These are phyloP conservation scores for Pherbina coryleti DNA, from an alignment of 2,888 invertebrate species.

Conservation along the genomic window DNA sequence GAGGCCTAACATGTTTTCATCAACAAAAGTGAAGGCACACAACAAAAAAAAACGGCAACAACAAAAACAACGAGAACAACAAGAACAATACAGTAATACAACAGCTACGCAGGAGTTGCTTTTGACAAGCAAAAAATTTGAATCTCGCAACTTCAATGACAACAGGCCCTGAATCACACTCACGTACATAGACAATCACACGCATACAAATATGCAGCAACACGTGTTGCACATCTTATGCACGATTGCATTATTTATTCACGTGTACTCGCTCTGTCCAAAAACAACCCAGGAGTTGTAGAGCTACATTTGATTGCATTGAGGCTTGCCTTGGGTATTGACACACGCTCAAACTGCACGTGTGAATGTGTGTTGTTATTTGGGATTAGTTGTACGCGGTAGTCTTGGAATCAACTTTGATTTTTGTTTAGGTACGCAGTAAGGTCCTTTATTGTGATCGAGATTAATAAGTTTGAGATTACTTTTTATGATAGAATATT, in stretches of 20 bases:
- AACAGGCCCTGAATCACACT: not conserved
- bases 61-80: slow-evolving; percentile 22
- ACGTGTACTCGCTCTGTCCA: not conserved
- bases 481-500: no score
- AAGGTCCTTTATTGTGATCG: no score
- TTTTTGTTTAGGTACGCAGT: no score
- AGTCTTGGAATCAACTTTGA: no score
- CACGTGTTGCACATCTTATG: slow-evolving; percentile 27
- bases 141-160: not conserved
- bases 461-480: no score
- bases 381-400: no score
- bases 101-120: not conserved
- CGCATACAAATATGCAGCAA: not conserved
- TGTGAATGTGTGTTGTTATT: no score
- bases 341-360: no score
- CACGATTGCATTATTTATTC: slow-evolving; percentile 27
- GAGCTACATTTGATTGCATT: no score
- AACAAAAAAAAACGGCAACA: not conserved
- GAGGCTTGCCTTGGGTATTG: no score
- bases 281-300: no score
- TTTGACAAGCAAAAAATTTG: not conserved
- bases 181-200: not conserved
- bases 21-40: not conserved
- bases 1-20: slow-evolving; percentile 18
- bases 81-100: no score